These are phyloP conservation scores for Cheilinus undulatus DNA, from an alignment of 2,113 vertebrate genomes.

Conservation along the genomic window DNA sequence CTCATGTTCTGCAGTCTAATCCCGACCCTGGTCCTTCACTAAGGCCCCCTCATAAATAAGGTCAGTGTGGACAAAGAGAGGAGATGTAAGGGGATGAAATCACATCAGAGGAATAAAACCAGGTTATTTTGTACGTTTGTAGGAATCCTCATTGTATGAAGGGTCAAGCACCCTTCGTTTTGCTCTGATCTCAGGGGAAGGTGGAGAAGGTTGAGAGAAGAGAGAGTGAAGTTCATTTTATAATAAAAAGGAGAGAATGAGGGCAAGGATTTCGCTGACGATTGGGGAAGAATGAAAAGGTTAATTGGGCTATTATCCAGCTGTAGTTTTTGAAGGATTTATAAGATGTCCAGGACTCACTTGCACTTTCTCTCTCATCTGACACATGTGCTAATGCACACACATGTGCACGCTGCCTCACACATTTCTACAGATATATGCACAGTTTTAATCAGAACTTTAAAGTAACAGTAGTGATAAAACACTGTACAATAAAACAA, in stretches of 20 bases:
- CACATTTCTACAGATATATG: constrained; percentile 4
- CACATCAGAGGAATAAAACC: constrained; percentile 70
- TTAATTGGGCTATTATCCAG: constrained; percentile 87
- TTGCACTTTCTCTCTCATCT: constrained; percentile 69
- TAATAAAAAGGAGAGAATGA: constrained; percentile 61
- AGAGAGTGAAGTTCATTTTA: constrained; percentile 76
- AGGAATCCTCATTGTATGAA: constrained; percentile 51
- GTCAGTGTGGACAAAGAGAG: constrained; percentile 58
- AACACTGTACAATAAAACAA: background rate
- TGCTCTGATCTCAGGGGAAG: constrained; percentile 56
- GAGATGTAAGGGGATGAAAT: constrained; percentile 57
- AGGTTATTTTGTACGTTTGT: constrained; percentile 62
- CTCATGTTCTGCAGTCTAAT: constrained; percentile 49
- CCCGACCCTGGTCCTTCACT: constrained; percentile 56
- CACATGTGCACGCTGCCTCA: constrained; percentile 24
- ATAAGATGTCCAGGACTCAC: constrained; percentile 75
- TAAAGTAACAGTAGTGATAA: background rate
- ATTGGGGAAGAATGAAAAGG: constrained; percentile 84
- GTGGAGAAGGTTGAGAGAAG: constrained; percentile 39
- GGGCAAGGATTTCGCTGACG: constrained; percentile 80
- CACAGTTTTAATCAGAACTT: constrained; percentile 5
- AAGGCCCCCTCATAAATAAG: constrained; percentile 70
- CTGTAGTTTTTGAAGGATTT: constrained; percentile 87
- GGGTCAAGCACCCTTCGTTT: constrained; percentile 64
- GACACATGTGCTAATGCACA: constrained; percentile 48